Base-by-base conservation (phyloP, 1,140 invertebrate genomes). In the Hyles euphorbiae region DNA sequence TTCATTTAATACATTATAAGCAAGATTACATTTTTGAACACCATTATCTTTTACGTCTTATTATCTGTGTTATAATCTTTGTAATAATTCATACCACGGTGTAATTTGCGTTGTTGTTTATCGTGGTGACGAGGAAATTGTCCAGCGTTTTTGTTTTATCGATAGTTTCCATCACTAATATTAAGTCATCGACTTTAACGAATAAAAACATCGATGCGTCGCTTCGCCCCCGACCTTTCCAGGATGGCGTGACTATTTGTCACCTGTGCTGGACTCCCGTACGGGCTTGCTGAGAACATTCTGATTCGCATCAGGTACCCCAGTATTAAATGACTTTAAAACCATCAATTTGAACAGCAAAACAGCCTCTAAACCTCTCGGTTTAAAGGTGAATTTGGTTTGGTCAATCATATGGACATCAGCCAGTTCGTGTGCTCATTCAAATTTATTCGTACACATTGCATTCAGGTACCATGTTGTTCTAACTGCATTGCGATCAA, bases 221-320 rank as follows among this genome's bases (percentile, higher is more conserved):
- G 70, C 75, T 63, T 68, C 70, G 67, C 67, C 74, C 63, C 78
- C 74, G 73, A 80, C 78, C 78, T 85, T 76, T 83, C 74, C 72
- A 73, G 72, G 63, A 74, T 72, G 73, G 71, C 78, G 72, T 80
- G 81, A 85, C 85, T 88, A 87, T 88, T 88, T 88, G 85, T 88
- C 85, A 88, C 85, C 75, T 81, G 68, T 69, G 78, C 75, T 80
- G 67, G 82, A 86, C 85, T 88, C 82, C 85, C 74, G 85, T 87
- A 85, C 72, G 67, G 68, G 67, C 68, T 72, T 72, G 74, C 70
- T 70, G 74, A 63, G 72, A 80, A 81, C 78, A 86, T 76, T 67
- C 72, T 78, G 85, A 87, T 88, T 85, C 75, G 64, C 77, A 88
- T 88, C 81, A 73, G 5, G 4, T 40, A 0, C 1, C 4, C 68